Base-by-base conservation (phyloP, 2,113 vertebrate species). In the Muntiacus reevesi region DNA sequence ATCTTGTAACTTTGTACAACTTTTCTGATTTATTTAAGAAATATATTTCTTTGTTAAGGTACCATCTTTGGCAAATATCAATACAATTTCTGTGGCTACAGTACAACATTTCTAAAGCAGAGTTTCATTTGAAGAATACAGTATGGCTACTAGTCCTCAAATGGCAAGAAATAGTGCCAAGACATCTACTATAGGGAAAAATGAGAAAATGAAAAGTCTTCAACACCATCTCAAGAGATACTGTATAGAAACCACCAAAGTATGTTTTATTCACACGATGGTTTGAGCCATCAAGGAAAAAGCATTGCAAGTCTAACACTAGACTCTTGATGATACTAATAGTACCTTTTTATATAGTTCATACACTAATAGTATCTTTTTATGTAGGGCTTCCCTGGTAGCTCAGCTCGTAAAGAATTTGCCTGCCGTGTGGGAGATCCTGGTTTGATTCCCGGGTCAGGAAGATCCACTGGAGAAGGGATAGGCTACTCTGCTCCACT, bases 21-120 rank as follows among this genome's bases (percentile, higher is more conserved):
- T 76, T 67, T 94, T 93, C 33, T 84, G 30, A 40, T 74, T 93
- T 90, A 84, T 85, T 84, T 86, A 81, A 94, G 10, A 89, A 97
- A 82, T 89, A 55, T 7, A 0, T 84, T 71, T 86, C 55, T 43
- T 74, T 95, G 10, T 89, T 50, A 87, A 96, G 23, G 28, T 43
- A 79, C 16, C 40, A 0, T 89, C 23, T 89, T 84, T 55, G 54
- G 45, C 25, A 97, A 74, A 45, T 78, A 62, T 50, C 33, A 83
- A n/a, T 85, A 36, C 60, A 40, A 27, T 50, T 9, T 87, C 33
- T 25, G 57, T 64, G 13, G 7, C 71, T 87, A 50, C 28, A 90
- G 28, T 28, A 43, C 86, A 76, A 59, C 3, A 79, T 59, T 84
- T 28, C 5, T 78, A 91, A 87, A 86, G 13, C 15, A 89, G 25